Conservation (phyloP, 2,113 vertebrate species). For the Arizona elegans region DNA sequence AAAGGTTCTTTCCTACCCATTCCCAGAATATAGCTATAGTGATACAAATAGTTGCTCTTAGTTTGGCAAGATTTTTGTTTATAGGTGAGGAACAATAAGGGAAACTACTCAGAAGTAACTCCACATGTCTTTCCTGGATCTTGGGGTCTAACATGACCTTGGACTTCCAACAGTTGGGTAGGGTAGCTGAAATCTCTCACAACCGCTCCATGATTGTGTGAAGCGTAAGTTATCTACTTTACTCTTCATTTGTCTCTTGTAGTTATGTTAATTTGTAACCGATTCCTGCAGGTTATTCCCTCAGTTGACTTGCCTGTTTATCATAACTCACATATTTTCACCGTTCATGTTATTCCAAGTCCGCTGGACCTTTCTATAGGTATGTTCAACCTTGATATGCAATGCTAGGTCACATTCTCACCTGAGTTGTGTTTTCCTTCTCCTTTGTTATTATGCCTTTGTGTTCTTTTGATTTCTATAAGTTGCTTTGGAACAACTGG, state of each 20-base stretch:
- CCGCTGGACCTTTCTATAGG: neutral
- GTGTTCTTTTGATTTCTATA: neutral
- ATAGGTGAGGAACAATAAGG: neutral
- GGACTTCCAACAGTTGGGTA: neutral
- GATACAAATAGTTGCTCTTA: neutral
- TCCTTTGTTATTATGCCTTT: neutral
- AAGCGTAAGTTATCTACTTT: neutral
- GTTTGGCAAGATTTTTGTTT: neutral
- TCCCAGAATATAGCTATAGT: neutral
- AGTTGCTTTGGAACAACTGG: neutral
- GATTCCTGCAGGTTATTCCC: neutral
- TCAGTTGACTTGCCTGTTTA: neutral
- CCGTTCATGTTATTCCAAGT: neutral
- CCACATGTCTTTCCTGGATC: neutral
- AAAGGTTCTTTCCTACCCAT: neutral
- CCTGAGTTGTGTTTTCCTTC: neutral
- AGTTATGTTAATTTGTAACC: neutral
- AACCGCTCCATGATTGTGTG: neutral
- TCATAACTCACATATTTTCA: neutral
- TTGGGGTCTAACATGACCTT: neutral
- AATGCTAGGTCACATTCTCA: neutral
- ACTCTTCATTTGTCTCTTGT: neutral
- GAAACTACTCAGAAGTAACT: neutral
- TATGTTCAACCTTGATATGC: neutral
- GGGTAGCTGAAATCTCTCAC: neutral